Evolutionary conservation across 2,888 invertebrate genomes (phyloP), one percentile per base, ranked within the genome.

Genomic region (Leistus spinibarbis): DNA sequence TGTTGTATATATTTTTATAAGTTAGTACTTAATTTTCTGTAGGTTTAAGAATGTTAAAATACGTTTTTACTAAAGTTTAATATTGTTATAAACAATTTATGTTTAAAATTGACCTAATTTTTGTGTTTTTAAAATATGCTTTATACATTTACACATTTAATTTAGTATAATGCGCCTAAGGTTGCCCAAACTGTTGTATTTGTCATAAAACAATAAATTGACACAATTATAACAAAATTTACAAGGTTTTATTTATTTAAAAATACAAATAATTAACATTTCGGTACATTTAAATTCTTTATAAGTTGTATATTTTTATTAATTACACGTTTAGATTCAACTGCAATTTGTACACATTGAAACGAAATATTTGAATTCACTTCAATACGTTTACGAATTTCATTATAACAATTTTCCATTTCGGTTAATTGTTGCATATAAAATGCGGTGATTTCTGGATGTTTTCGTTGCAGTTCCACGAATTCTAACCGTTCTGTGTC

Each of bases 131-230:
- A 40, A 40, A 40, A 10, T 40, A 10, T 40, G 13, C 7, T 40
- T 40, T 40, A 40, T 40, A 3, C n/a, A n/a, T 10, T 40, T 40
- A 40, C 40, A 40, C 7, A 10, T 40, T 40, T 40, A 40, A 40
- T 40, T 40, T 40, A 40, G 13, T 24, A 64, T 66, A 57, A 72
- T 72, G 66, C 64, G 71, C 72, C 72, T 72, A 65, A 54, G 57
- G 57, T 72, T 72, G 72, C 72, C 40, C 72, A 72, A 66, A 72
- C 27, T 72, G 72, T 65, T 71, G 22, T 54, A 24, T 19, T 62
- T 57, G 19, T 57, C 57, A 22, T 53, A 62, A 71, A 64, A 71
- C 64, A 66, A 56, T 65, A 72, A 57, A 63, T 65, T 65, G 60
- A 60, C 56, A 71, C 64, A 63, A 40, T 62, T 69, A 72, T 66